A percentile compares a stretch with the other conserved stretches of the same genome.
These are phyloP conservation scores for Lethocerus indicus DNA, from an alignment of 1,140 invertebrate species.

Conservation along the genomic window DNA sequence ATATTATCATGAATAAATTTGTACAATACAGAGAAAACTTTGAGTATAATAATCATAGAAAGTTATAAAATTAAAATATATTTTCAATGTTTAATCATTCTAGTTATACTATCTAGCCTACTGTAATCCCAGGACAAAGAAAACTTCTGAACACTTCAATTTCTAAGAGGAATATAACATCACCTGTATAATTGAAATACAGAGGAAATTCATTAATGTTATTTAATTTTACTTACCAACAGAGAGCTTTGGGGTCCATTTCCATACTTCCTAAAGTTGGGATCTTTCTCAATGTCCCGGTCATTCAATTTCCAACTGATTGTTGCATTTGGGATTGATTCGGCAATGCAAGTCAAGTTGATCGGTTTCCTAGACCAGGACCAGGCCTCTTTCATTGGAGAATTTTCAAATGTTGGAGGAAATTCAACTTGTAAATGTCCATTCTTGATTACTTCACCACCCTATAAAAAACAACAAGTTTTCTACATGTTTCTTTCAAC, in stretches of 20 bases:
- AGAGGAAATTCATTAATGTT: no score
- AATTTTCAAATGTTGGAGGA: constrained; percentile 49
- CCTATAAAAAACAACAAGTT: constrained; percentile 25
- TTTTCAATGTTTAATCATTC: no score
- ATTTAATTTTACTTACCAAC: constrained; percentile 24
- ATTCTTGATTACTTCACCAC: constrained; percentile 50
- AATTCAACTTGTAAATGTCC: constrained; percentile 70
- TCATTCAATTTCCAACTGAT: constrained; percentile 56
- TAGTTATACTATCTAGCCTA: no score
- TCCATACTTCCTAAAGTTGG: constrained; percentile 37
- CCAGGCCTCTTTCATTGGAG: constrained; percentile 52
- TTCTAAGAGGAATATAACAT: neutral
- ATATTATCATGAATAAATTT: no score
- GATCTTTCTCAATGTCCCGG: constrained; percentile 24
- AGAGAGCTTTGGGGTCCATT: constrained; percentile 51
- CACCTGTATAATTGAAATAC: no score
- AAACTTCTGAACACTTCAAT: neutral
- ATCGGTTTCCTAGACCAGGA: constrained; percentile 63
- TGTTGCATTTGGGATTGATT: constrained; percentile 82
- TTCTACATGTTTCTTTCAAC: no score
- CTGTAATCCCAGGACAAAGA: neutral
- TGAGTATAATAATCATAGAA: no score
- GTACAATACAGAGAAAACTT: no score
- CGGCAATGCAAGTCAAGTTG: constrained; percentile 75
- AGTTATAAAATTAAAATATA: no score